Percentiles rank a stretch among this genome's conserved stretches.
Conservation (phyloP, 92 coral and sea anemone species). For the Porites rus region DNA sequence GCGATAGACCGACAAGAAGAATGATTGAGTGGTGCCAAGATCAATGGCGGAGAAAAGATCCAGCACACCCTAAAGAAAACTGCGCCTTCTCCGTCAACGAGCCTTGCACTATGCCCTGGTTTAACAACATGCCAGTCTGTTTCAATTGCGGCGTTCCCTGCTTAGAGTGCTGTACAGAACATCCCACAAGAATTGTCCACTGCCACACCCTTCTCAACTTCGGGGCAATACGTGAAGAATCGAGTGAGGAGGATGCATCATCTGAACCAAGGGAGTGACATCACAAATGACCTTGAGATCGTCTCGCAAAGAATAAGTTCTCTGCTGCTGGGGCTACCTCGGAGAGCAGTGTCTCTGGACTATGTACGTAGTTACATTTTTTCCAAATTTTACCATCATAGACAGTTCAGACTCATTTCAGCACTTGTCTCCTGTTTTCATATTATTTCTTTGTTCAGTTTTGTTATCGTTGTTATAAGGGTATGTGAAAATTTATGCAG, state of each 20-base stretch:
- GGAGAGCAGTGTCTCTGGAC: conserved; percentile 16
- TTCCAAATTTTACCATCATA: not conserved
- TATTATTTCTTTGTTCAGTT: not conserved
- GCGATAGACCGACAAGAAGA: conserved; percentile 16
- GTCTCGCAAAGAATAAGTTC: conserved; percentile 5
- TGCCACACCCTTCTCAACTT: conserved; percentile 24
- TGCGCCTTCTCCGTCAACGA: not conserved
- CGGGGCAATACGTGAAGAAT: not conserved
- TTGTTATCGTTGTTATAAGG: too few species aligned
- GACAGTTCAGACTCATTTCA: not conserved
- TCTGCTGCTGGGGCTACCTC: not conserved
- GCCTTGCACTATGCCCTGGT: conserved; percentile 32
- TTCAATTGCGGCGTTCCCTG: conserved; percentile 57
- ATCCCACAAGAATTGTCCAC: conserved; percentile 51
- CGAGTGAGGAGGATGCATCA: too few species aligned
- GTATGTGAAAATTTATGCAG: too few species aligned
- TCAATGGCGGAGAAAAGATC: conserved; percentile 57
- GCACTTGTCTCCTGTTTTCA: not conserved
- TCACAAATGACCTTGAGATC: conserved; percentile 27
- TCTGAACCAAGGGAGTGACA: conserved; percentile 2
- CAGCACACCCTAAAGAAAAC: conserved; percentile 1
- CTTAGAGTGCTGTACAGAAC: conserved; percentile 33
- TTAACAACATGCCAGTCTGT: conserved; percentile 42
- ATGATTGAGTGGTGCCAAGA: conserved; percentile 59
- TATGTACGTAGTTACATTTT: not conserved